A percentile compares a stretch with the other conserved stretches of the same genome.
phyloP scores from a whole-genome alignment of 2,888 invertebrate species.

The Cyaniris semiargus region DNA sequence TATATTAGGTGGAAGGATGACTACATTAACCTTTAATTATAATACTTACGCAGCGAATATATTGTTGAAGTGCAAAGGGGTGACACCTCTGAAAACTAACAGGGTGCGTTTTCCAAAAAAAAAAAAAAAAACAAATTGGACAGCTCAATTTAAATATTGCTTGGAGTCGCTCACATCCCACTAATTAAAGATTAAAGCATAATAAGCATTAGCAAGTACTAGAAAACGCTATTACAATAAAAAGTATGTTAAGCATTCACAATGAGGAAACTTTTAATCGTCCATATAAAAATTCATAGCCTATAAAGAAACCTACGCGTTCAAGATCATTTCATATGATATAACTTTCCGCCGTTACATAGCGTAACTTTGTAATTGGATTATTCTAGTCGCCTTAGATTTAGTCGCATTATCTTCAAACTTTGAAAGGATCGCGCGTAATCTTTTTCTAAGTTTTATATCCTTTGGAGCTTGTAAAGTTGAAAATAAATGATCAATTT shows the following conservation, averaged over 20 bases:
- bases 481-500: constrained; percentile 29
- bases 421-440: background rate
- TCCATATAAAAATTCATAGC: constrained; percentile 4
- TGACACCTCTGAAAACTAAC: too few relatives aligned
- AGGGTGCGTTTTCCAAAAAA: too few relatives aligned
- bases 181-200: too few relatives aligned
- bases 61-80: too few relatives aligned
- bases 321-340: constrained; percentile 13
- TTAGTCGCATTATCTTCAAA: constrained; percentile 16
- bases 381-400: constrained; percentile 23
- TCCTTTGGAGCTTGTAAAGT: constrained; percentile 17
- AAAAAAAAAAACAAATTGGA: too few relatives aligned
- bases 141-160: too few relatives aligned
- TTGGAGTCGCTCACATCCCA: too few relatives aligned
- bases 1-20: too few relatives aligned
- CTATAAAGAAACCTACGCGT: constrained; percentile 8
- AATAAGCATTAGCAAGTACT: background rate
- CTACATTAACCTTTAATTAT: too few relatives aligned
- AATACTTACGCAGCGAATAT: too few relatives aligned
- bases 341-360: constrained; percentile 6
- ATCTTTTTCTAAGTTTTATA: constrained; percentile 26
- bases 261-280: background rate
- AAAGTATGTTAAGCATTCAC: background rate
- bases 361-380: constrained; percentile 19
- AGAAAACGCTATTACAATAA: background rate